phyloP scores from a whole-genome alignment of 2,797 vertebrate species.

The Spinus olivaceus region DNA sequence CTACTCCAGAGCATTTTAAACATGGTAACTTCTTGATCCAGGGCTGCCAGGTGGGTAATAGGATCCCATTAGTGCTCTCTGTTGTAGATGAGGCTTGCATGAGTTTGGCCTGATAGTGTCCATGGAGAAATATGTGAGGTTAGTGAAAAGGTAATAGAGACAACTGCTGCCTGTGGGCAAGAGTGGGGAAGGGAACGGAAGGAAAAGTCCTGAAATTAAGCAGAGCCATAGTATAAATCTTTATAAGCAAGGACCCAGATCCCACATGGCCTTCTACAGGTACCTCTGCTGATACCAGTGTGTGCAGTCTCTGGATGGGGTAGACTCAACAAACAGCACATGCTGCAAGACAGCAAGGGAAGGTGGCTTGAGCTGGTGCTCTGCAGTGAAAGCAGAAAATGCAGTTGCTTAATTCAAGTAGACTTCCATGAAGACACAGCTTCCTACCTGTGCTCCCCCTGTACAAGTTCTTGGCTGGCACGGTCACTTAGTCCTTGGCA shows the following conservation, averaged over 20 bases:
- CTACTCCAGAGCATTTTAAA: background rate
- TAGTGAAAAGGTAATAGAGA: background rate
- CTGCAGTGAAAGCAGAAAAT: background rate
- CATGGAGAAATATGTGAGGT: background rate
- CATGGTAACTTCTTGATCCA: background rate
- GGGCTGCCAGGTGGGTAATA: background rate
- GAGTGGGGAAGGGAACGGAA: background rate
- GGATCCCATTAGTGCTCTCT: background rate
- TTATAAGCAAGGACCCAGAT: background rate
- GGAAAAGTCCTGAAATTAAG: background rate
- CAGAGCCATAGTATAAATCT: background rate
- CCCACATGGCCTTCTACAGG: no score
- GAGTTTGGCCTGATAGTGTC: background rate
- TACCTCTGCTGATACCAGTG: background rate
- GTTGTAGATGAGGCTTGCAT: background rate
- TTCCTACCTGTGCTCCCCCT: background rate
- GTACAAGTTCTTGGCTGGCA: background rate
- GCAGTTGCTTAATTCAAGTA: background rate
- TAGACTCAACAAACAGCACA: background rate
- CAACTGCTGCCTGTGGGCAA: background rate
- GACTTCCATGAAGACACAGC: background rate
- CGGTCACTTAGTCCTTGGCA: background rate
- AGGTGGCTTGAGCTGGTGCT: background rate
- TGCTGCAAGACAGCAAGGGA: background rate
- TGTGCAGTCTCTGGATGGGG: background rate